Evolutionary conservation across 2,797 vertebrate species (phyloP), one percentile per base, ranked within the genome.

Genomic region (Xiphorhynchus erythropygius): DNA sequence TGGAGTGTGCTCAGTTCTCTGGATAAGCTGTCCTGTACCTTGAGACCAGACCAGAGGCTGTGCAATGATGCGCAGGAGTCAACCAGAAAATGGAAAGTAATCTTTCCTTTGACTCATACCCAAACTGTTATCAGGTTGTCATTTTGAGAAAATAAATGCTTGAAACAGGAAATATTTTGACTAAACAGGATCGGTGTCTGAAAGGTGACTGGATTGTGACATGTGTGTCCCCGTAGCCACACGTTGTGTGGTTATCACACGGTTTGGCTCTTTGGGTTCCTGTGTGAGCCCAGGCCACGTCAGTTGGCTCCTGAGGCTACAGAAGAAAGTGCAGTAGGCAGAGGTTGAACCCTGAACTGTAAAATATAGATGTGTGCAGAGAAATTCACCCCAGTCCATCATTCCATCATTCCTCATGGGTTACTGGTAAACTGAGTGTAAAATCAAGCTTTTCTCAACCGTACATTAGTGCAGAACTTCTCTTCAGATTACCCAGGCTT

Each of bases 1-100:
- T 50, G 14, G 18, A 32, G 23, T 2, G 44, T 55, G 77, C 74
- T 88, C 32, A 44, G 5, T 35, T 84, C 81, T 64, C 27, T 55
- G 33, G 65, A 55, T 60, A 53, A 60, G 35, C 46, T 68, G 64
- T 71, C 74, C 68, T 88, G 60, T 9, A 65, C 65, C 65, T 30
- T 64, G 47, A 70, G 65, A 65, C 28, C 62, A 50, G 55, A 53
- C 25, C 77, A 21, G 69, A 88, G 86, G 70, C 84, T 39, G 49
- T 8, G 14, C 19, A 1, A 13, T 11, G 39, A 60, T 76, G 67
- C 2, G 2, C 56, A 56, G 67, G 95, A 95, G 84, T 91, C 86
- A 94, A 85, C 74, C 87, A 97, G 96, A 97, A 97, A 97, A 97
- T 97, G 82, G 96, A 97, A 97, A 97, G 97, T 97, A 62, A 85